Percentiles rank a stretch among this genome's conserved stretches.
Conservation (phyloP, 2,113 vertebrate species). For the Psammodynastes pulverulentus region DNA sequence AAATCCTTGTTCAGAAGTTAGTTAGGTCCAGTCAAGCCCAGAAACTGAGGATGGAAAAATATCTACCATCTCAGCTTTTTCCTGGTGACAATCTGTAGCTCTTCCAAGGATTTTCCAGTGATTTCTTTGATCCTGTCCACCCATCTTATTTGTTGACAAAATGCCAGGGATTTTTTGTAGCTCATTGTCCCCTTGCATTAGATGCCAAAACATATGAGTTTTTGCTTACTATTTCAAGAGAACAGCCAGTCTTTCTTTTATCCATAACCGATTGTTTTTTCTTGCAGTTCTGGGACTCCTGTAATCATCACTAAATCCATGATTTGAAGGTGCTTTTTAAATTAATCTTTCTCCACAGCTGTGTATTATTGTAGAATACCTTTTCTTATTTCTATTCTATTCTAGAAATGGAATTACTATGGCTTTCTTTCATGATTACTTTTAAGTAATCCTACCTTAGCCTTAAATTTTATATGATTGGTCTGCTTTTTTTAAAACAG, state of each 20-base stretch:
- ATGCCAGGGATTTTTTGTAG: background rate
- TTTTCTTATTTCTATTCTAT: background rate
- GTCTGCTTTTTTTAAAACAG: background rate
- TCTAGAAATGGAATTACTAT: background rate
- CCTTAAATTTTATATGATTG: background rate
- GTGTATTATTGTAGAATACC: background rate
- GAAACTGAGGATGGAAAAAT: background rate
- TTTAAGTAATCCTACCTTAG: background rate
- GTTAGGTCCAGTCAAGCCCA: background rate
- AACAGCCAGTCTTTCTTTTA: background rate
- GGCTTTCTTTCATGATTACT: background rate
- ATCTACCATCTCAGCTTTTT: background rate
- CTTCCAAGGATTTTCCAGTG: background rate
- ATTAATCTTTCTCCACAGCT: background rate
- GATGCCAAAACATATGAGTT: background rate
- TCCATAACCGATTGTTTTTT: background rate
- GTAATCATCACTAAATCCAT: background rate
- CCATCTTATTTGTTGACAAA: background rate
- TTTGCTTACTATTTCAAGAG: background rate
- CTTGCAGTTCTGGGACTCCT: background rate
- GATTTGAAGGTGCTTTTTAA: background rate
- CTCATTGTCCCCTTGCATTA: background rate
- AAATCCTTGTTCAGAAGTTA: background rate
- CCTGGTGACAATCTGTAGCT: background rate
- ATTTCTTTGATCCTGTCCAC: background rate